Evolutionary conservation across 2,888 invertebrate species (phyloP).

Genomic region (Empis stercorea): DNA sequence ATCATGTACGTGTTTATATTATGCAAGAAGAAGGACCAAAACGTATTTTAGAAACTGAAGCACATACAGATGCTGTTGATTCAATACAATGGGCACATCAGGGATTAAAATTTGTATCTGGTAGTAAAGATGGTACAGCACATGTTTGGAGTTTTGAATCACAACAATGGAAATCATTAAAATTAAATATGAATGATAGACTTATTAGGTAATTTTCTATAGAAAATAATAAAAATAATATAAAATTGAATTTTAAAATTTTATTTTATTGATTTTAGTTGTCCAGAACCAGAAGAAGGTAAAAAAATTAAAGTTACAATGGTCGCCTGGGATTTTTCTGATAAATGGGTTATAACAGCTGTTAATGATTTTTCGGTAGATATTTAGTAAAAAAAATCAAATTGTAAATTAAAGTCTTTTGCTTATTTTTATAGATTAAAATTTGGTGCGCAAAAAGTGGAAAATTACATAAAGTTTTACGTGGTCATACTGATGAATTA

Average conservation of each 20-base stretch:
- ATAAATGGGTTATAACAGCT: constrained; percentile 78
- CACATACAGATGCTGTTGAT: constrained; percentile 72
- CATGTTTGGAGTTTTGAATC: constrained; percentile 85
- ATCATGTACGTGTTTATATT: constrained; percentile 83
- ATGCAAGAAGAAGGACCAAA: constrained; percentile 70
- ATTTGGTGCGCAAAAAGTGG: constrained; percentile 69
- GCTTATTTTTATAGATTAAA: constrained; percentile 33
- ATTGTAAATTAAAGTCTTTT: background rate
- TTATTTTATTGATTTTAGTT: constrained; percentile 18
- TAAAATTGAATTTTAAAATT: background rate
- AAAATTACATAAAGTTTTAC: constrained; percentile 49
- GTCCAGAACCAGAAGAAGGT: constrained; percentile 39
- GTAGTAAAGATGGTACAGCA: constrained; percentile 90
- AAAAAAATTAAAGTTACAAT: constrained; percentile 76
- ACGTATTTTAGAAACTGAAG: constrained; percentile 43
- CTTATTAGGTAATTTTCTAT: constrained; percentile 39
- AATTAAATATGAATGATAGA: constrained; percentile 56
- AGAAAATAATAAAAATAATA: no score
- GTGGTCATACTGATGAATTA: constrained; percentile 83
- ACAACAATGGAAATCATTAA: constrained; percentile 74
- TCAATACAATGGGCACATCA: constrained; percentile 90
- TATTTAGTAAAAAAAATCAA: background rate
- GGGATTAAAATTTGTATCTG: constrained; percentile 80
- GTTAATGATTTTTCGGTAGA: constrained; percentile 68
- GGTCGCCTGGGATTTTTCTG: constrained; percentile 91